These are phyloP conservation scores for Danio jaintianensis DNA, from an alignment of 2,797 vertebrate genomes.

Conservation along the genomic window DNA sequence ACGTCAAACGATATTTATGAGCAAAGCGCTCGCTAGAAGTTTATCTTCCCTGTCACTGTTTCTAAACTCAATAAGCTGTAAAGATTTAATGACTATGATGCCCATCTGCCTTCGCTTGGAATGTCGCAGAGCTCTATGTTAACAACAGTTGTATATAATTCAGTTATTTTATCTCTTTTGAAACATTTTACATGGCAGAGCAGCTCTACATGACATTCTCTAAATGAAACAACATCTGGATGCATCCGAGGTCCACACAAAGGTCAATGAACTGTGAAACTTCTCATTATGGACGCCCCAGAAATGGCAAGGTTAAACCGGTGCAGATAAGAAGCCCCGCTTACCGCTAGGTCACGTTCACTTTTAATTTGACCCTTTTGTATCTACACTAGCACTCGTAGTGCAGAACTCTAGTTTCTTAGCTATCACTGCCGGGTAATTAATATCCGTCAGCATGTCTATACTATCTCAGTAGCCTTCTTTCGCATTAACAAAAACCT, in stretches of 20 bases:
- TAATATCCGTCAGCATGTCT: slow-evolving; percentile 80
- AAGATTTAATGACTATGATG: slow-evolving; percentile 43
- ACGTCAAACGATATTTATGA: slow-evolving; percentile 10
- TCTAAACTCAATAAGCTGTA: slow-evolving; percentile 49
- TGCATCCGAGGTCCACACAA: slow-evolving; percentile 66
- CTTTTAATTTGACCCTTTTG: slow-evolving; percentile 29
- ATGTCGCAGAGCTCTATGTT: slow-evolving; percentile 20
- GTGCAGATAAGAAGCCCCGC: slow-evolving; percentile 10
- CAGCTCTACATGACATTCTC: slow-evolving; percentile 10
- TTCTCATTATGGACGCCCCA: slow-evolving; percentile 66
- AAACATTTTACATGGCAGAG: background rate
- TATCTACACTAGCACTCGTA: slow-evolving; percentile 26
- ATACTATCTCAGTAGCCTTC: slow-evolving; percentile 66
- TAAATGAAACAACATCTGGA: slow-evolving; percentile 59
- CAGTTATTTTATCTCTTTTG: slow-evolving; percentile 10
- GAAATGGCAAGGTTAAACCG: slow-evolving; percentile 56
- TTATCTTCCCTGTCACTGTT: slow-evolving; percentile 46
- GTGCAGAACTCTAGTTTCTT: slow-evolving; percentile 37
- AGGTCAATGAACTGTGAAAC: slow-evolving; percentile 71
- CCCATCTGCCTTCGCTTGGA: slow-evolving; percentile 37
- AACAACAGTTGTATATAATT: slow-evolving; percentile 38
- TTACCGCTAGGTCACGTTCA: background rate
- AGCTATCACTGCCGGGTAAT: slow-evolving; percentile 71
- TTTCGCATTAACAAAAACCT: slow-evolving; percentile 75
- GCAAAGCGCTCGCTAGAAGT: slow-evolving; percentile 10